These are phyloP conservation scores for Campoplex capitator DNA, from an alignment of 2,888 invertebrate species.

Conservation along the genomic window DNA sequence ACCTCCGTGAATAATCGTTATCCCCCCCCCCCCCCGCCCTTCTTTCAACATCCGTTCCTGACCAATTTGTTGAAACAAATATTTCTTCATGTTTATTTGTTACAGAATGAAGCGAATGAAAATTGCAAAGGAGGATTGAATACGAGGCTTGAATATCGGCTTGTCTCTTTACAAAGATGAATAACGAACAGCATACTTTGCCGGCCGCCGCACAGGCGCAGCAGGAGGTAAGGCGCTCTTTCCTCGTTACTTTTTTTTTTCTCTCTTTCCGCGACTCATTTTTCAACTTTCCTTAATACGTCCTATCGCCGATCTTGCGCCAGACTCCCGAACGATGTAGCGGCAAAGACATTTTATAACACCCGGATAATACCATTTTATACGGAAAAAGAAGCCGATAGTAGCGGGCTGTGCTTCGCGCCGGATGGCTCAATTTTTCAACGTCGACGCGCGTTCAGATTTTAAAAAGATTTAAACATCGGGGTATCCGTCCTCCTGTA, in stretches of 20 bases:
- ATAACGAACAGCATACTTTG: constrained; percentile 84
- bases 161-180: constrained; percentile 83
- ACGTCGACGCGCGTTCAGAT: too few relatives aligned
- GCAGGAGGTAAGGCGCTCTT: constrained; percentile 81
- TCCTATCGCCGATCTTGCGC: neutral
- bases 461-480: too few relatives aligned
- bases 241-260: constrained; percentile 28
- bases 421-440: too few relatives aligned
- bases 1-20: neutral
- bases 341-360: neutral
- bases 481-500: too few relatives aligned
- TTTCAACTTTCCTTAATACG: too few relatives aligned
- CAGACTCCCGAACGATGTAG: neutral
- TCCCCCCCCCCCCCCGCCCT: neutral
- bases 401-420: too few relatives aligned
- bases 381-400: too few relatives aligned
- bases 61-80: neutral
- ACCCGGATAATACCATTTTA: neutral
- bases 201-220: constrained; percentile 84
- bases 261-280: neutral
- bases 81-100: constrained; percentile 48
- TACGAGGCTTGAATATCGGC: constrained; percentile 68
- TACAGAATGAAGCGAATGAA: constrained; percentile 80
- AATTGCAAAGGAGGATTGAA: constrained; percentile 76
- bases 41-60: neutral